Evolutionary conservation across 2,797 vertebrate genomes (phyloP).

Genomic region (Lepus townsendii): DNA sequence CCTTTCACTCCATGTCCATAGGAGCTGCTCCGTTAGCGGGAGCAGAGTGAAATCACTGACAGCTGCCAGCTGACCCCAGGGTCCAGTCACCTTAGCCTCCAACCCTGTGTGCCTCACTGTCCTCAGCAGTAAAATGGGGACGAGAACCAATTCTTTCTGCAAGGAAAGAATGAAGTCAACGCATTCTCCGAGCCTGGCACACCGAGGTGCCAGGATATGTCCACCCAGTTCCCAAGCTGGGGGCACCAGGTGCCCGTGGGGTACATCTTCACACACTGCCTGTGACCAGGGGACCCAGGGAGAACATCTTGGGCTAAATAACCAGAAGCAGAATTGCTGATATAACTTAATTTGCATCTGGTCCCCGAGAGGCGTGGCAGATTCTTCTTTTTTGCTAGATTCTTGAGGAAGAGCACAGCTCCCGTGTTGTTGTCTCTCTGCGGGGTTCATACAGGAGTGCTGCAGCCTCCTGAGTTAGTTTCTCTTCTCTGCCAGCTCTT

Average conservation of each 20-base stretch:
- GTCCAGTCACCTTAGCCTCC: neutral
- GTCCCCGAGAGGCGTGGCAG: too few species aligned
- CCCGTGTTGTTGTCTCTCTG: too few species aligned
- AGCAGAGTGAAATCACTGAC: neutral
- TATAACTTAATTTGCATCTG: neutral
- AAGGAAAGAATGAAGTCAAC: neutral
- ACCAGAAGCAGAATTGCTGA: neutral
- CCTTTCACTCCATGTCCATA: fast-evolving
- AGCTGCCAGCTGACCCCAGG: too few species aligned
- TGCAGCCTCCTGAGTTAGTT: too few species aligned
- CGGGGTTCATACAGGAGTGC: too few species aligned
- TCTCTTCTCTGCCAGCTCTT: too few species aligned
- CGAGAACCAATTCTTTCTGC: neutral
- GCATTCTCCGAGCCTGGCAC: fast-evolving
- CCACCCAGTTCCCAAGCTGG: fast-evolving
- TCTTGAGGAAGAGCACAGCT: too few species aligned
- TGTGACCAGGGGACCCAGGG: neutral
- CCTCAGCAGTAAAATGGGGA: neutral
- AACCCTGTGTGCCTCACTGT: neutral
- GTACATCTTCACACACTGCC: neutral
- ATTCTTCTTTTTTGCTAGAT: too few species aligned
- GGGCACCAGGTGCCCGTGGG: neutral
- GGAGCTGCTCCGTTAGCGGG: neutral
- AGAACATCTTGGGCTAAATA: neutral
- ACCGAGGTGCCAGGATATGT: neutral